A percentile compares a stretch with the other conserved stretches of the same genome.
Evolutionary conservation across 2,888 invertebrate species (phyloP).

Genomic region (Amitus sp.): DNA sequence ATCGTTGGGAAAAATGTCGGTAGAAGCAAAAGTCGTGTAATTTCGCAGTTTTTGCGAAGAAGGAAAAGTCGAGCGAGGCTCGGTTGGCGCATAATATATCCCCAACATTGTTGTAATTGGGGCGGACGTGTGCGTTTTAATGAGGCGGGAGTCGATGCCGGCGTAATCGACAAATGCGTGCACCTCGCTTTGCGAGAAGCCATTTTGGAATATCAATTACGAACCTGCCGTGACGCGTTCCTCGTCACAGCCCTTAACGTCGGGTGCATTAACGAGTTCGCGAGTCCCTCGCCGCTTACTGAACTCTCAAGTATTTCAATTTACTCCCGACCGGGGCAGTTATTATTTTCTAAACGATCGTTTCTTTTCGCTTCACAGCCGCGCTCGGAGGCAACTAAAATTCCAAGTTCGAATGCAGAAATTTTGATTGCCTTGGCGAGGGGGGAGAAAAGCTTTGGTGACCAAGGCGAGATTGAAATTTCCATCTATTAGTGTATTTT

Average conservation of each 20-base stretch:
- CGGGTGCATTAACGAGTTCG: conserved; percentile 34
- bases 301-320: conserved; percentile 35
- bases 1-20: no score
- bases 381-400: conserved; percentile 1
- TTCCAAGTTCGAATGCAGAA: background rate
- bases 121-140: no score
- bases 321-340: conserved; percentile 31
- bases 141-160: no score
- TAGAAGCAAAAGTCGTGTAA: no score
- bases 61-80: no score
- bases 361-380: conserved; percentile 27
- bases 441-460: background rate
- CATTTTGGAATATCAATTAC: conserved; percentile 30
- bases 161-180: background rate
- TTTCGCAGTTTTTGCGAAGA: no score
- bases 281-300: conserved; percentile 19
- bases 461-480: no score
- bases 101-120: no score
- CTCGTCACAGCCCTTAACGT: conserved; percentile 30
- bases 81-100: no score
- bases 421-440: background rate
- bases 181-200: conserved; percentile 13
- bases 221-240: conserved; percentile 25
- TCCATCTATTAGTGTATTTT: no score
- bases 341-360: conserved; percentile 37